These are phyloP conservation scores for Drusus annulatus DNA, from an alignment of 1,140 invertebrate genomes.

Conservation along the genomic window DNA sequence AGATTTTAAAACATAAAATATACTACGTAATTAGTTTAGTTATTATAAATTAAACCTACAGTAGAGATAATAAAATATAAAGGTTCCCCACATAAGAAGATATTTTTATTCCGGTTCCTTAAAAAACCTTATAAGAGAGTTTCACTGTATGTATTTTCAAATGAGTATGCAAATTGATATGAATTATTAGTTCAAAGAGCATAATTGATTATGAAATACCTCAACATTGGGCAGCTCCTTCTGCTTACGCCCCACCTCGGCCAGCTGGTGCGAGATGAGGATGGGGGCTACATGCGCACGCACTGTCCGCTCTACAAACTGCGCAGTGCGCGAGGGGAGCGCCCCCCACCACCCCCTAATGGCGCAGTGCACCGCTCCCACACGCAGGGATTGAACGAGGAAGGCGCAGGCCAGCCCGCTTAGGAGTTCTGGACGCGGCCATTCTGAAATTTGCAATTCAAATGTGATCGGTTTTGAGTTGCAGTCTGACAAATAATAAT, in stretches of 20 bases:
- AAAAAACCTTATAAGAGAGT: too few relatives aligned
- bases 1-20: too few relatives aligned
- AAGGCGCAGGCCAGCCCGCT: conserved; percentile 79
- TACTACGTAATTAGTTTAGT: too few relatives aligned
- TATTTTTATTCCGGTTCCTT: too few relatives aligned
- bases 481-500: too few relatives aligned
- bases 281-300: conserved; percentile 80
- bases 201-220: conserved; percentile 29
- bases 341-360: conserved; percentile 88
- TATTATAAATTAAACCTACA: too few relatives aligned
- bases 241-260: conserved; percentile 66
- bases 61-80: too few relatives aligned
- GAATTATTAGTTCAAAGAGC: neutral
- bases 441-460: too few relatives aligned
- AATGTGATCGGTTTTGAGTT: too few relatives aligned
- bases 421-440: conserved; percentile 62
- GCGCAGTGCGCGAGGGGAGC: conserved; percentile 77
- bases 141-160: neutral
- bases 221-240: conserved; percentile 46
- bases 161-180: too few relatives aligned
- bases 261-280: conserved; percentile 81
- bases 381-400: conserved; percentile 77
- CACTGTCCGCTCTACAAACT: conserved; percentile 84
- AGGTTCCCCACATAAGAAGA: too few relatives aligned
- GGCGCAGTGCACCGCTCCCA: conserved; percentile 77